Evolutionary conservation across 2,113 vertebrate species (phyloP).

Genomic region (Puffinus mauretanicus): DNA sequence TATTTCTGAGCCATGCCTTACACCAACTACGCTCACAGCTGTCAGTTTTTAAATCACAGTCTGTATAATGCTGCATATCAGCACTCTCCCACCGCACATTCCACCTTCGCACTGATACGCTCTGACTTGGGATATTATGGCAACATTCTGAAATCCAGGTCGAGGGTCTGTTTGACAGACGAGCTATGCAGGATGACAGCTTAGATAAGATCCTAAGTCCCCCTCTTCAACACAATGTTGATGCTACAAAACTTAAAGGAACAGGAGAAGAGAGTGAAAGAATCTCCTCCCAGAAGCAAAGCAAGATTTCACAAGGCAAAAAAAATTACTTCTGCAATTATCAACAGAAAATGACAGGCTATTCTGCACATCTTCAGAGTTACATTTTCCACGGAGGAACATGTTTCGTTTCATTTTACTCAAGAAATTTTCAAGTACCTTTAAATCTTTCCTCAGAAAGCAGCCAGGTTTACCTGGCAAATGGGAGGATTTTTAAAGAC

Average conservation of each 20-base stretch:
- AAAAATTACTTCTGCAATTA: not conserved
- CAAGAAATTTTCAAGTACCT: not conserved
- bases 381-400: not conserved
- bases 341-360: not conserved
- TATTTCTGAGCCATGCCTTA: not conserved
- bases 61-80: not conserved
- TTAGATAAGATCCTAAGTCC: not conserved
- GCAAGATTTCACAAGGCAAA: not conserved
- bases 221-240: not conserved
- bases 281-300: conserved; percentile 5
- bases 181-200: not conserved
- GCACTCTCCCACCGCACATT: not conserved
- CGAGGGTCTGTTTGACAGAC: not conserved
- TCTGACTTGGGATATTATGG: not conserved
- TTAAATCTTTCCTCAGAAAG: not conserved
- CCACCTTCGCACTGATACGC: not conserved
- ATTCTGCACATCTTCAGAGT: not conserved
- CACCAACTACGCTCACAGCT: not conserved
- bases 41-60: not conserved
- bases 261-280: too few relatives aligned
- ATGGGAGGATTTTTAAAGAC: not conserved
- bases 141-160: not conserved
- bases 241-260: not conserved
- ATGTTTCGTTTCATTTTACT: conserved; percentile 2
- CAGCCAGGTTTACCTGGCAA: not conserved